Percentiles rank a stretch among this genome's conserved stretches.
Conservation (phyloP, 1,140 invertebrate genomes). For the Epicauta chinensis region DNA sequence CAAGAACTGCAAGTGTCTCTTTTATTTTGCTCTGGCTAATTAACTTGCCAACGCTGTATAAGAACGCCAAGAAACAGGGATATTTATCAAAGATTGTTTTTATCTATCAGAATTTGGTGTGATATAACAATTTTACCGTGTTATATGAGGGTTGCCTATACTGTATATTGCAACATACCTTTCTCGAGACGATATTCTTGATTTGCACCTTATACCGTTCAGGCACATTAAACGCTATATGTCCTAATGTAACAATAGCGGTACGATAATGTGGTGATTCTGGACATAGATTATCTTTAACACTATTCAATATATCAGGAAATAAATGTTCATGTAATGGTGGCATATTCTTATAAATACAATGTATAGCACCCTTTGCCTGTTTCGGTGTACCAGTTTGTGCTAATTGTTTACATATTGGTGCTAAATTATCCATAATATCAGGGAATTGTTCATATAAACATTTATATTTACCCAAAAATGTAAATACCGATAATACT, state of each 20-base stretch:
- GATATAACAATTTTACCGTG: no score
- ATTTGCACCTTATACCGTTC: conserved; percentile 83
- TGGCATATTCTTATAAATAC: conserved; percentile 81
- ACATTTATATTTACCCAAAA: conserved; percentile 78
- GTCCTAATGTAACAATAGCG: conserved; percentile 87
- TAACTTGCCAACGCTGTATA: no score
- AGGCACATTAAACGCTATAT: conserved; percentile 88
- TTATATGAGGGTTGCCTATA: no score
- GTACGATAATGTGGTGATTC: conserved; percentile 83
- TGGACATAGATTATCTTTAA: conserved; percentile 69
- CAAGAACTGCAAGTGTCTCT: no score
- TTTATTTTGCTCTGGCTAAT: no score
- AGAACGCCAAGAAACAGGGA: no score
- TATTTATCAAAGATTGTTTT: no score
- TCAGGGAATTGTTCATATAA: conserved; percentile 67
- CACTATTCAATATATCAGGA: conserved; percentile 77
- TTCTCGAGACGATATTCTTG: conserved; percentile 90
- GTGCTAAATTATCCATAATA: conserved; percentile 66
- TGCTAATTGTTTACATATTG: conserved; percentile 80
- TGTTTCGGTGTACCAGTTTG: conserved; percentile 88
- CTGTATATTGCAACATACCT: no score
- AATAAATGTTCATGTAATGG: conserved; percentile 75
- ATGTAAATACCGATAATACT: conserved; percentile 78
- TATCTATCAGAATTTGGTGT: no score
- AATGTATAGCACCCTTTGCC: conserved; percentile 91